Base-by-base conservation (phyloP, 2,888 invertebrate species). In the Papilio elwesi region DNA sequence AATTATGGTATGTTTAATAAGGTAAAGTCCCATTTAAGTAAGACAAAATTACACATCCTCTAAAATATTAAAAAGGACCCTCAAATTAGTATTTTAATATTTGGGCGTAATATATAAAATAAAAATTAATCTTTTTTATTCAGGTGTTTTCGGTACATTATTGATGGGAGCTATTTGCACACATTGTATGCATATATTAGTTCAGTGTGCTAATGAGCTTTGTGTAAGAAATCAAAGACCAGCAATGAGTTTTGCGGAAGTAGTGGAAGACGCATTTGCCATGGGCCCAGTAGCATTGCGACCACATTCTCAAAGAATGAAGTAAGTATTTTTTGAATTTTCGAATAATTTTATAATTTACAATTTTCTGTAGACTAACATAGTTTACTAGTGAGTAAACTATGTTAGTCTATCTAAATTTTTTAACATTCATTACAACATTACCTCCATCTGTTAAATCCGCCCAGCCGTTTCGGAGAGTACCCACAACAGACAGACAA, bases 101-200 rank as follows among this genome's bases (percentile, higher is more conserved):
- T 72, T 11, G 43, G 8, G 11, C 67, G 15, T 11, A 65, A 65
- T 53, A 59, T 65, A 63, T 64, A 12, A 13, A 43, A 57, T 43
- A 15, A 15, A 52, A 15, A 43, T 5, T 43, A 43, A 0, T 64
- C 62, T 59, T 51, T 72, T 80, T 92, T 96, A 26, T 26, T 26
- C 26, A 83, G 97, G 97, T 77, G 95, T 97, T 38, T 94, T 97
- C 80, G 97, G 98, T 6, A 96, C 98, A 0, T 88, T 98, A 72
- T 81, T 97, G 13, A 96, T 98, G 95, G 98, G 98, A 13, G 92
- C 95, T n/a, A 95, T 98, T 78, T 98, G 98, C 87, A 97, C 98
- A 13, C 98, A 98, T 88, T 98, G 98, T 89, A 98, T 97, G 97
- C 97, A 98, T 85, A 96, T 97, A 90, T 91, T 97, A 84, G 97